phyloP scores from a whole-genome alignment of 2,113 vertebrate genomes.

The Cercopithecus mona region DNA sequence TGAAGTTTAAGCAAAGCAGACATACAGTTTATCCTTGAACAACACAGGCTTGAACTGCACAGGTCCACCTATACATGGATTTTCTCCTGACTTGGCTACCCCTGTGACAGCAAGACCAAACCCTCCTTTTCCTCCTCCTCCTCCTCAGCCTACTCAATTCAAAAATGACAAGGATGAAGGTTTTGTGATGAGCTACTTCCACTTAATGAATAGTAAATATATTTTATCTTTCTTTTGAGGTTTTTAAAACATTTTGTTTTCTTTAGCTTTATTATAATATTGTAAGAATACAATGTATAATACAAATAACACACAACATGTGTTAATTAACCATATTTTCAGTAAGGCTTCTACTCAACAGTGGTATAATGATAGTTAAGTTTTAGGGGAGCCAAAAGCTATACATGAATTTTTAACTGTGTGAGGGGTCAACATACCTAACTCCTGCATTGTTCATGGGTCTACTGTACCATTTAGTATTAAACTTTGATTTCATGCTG shows the following conservation, averaged over 20 bases:
- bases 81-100: not conserved
- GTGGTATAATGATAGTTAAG: not conserved
- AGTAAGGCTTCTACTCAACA: not conserved
- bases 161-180: not conserved
- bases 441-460: not conserved
- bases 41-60: not conserved
- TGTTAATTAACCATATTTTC: not conserved
- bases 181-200: not conserved
- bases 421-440: not conserved
- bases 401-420: not conserved
- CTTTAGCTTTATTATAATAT: not conserved
- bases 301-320: not conserved
- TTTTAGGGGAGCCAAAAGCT: not conserved
- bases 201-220: not conserved
- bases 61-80: not conserved
- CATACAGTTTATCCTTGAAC: not conserved
- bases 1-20: not conserved
- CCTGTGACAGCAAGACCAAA: not conserved
- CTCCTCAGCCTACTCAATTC: not conserved
- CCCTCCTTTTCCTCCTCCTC: not conserved
- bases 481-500: too few species aligned
- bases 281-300: not conserved
- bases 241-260: not conserved
- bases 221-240: not conserved
- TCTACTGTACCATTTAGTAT: not conserved